phyloP scores from a whole-genome alignment of 2,113 vertebrate genomes.

The Phalacrocorax brasilianus region DNA sequence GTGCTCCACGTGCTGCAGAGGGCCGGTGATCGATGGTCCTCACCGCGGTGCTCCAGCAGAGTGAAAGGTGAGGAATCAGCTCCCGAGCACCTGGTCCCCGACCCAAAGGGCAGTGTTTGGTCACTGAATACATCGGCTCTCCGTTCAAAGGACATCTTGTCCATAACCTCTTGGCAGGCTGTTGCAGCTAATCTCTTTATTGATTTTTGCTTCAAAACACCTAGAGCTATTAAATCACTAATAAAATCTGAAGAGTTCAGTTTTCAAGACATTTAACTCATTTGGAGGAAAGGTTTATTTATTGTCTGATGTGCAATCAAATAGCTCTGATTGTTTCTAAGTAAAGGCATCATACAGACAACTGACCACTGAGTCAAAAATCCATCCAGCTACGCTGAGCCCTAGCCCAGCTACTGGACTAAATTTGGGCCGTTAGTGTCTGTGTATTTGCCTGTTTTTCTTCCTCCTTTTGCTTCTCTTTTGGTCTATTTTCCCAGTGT shows the following conservation, averaged over 20 bases:
- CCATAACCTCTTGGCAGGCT: background rate
- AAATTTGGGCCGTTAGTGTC: background rate
- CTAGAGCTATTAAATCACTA: background rate
- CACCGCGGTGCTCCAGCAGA: fast-evolving
- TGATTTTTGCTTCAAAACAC: conserved; percentile 34
- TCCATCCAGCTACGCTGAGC: background rate
- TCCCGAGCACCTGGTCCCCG: fast-evolving
- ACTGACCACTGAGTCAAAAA: background rate
- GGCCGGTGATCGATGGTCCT: fast-evolving
- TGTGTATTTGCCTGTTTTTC: fast-evolving
- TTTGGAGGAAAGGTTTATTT: background rate
- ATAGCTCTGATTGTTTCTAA: background rate
- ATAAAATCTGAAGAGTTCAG: background rate
- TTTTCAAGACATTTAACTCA: background rate
- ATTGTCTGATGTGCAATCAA: background rate
- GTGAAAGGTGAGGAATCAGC: background rate
- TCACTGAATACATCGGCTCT: background rate
- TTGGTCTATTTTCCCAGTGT: background rate
- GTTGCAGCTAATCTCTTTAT: background rate
- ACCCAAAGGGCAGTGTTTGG: fast-evolving
- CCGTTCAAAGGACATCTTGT: fast-evolving
- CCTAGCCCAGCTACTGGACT: background rate
- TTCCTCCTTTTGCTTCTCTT: background rate
- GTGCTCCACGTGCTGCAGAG: fast-evolving
- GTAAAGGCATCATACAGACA: background rate